Evolutionary conservation across 1,140 invertebrate species (phyloP).

Genomic region (Contarinia nasturtii): DNA sequence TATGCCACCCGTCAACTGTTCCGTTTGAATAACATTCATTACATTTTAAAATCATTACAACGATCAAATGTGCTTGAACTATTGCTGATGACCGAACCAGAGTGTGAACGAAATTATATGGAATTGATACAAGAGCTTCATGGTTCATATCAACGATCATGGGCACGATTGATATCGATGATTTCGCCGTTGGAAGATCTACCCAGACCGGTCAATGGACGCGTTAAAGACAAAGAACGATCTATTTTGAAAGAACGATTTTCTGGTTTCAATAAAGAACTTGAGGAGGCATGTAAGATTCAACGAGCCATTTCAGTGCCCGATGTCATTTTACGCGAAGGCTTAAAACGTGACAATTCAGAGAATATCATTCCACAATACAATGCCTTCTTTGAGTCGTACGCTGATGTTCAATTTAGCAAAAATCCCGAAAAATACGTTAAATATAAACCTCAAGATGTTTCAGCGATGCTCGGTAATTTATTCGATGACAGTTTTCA

Average conservation of each 20-base stretch:
- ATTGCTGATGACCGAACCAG: conserved; percentile 55
- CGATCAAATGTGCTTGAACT: conserved; percentile 65
- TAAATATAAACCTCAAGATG: conserved; percentile 73
- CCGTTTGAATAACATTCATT: conserved; percentile 81
- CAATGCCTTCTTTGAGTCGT: conserved; percentile 55
- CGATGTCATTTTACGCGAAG: conserved; percentile 66
- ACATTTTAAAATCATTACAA: conserved; percentile 75
- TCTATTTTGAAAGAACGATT: conserved; percentile 89
- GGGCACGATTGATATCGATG: conserved; percentile 63
- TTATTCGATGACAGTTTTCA: conserved; percentile 68
- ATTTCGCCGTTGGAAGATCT: conserved; percentile 45
- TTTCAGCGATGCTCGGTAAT: conserved; percentile 54
- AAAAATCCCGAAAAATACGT: conserved; percentile 91
- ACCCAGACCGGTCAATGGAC: conserved; percentile 37
- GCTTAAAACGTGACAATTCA: conserved; percentile 67
- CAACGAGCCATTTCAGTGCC: conserved; percentile 87
- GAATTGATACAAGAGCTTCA: conserved; percentile 47
- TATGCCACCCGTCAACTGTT: conserved; percentile 67
- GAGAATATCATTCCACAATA: conserved; percentile 72
- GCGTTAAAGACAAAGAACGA: conserved; percentile 71
- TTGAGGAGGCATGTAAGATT: conserved; percentile 68
- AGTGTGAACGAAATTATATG: conserved; percentile 64
- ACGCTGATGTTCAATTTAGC: conserved; percentile 54
- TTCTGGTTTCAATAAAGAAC: conserved; percentile 84
- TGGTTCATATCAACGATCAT: conserved; percentile 26